Base-by-base conservation (phyloP, 1,140 invertebrate genomes). In the Drosophila subobscura region DNA sequence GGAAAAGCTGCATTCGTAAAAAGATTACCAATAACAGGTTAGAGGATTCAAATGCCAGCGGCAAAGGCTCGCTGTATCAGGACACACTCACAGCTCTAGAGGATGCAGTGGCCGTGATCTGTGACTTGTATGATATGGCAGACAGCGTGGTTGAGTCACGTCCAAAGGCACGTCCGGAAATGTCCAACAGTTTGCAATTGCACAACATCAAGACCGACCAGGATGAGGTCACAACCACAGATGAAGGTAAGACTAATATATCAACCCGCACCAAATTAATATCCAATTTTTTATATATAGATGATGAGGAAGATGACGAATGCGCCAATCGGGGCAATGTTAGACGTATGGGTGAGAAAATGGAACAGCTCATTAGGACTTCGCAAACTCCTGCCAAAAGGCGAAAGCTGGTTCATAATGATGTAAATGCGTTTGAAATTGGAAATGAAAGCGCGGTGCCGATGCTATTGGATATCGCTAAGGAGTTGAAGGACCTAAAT, bases 1-100 rank as follows among this genome's bases (percentile, higher is more conserved):
- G 80, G 80, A 85, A 86, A 41, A 86, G 66, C 25, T 86, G 81
- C 59, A 85, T 85, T 8, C 63, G 73, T 16, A 85, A 86, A 44
- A 85, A 85, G 42, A 85, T 85, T 16, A 71, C 72, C 0, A 80
- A 61, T 40, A 85, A 85, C 50, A 58, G 80, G 2, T 33, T 85
- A 20, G 80, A 85, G 8, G 71, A 73, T 37, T 71, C 80, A 0
- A 80, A 80, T 40, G 67, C 42, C 14, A 70, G 55, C 12, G 80
- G 80, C 1, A 85, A 85, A 3, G 75, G 63, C 10, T 63, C 81
- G 0, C 40, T 85, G 2, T 85, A 85, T 33, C 81, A 85, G 50
- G 80, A 85, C 40, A 85, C 80, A 10, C 54, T 85, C 16, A 85
- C 80, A 0, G 77, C 80, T 1, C 33, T 85, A 23, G 81, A 85